Evolutionary conservation across 2,797 vertebrate species (phyloP), one percentile per base, ranked within the genome.

Genomic region (Hyperoplus immaculatus): DNA sequence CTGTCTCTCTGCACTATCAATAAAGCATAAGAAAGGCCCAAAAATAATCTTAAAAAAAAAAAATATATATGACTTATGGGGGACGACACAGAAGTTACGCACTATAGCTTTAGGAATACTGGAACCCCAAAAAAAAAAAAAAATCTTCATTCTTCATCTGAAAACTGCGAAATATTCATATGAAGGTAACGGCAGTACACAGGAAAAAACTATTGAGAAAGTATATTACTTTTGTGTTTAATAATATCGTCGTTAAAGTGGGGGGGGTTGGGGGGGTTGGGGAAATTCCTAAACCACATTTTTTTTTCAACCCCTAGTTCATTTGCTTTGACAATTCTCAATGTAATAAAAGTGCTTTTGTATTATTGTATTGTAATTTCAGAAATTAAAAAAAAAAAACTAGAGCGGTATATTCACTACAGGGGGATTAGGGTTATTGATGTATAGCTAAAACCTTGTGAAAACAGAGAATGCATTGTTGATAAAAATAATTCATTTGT

Each of bases 291-390:
- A n/a, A 1, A 67, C 87, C 81, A 82, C 56, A 57, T 55, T 50
- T 58, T 29, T 29, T 29, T 29, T 29, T 29, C 0, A 3, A 3
- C 29, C 64, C 75, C 77, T 66, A 69, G 65, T 74, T 75, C 77
- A 77, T 86, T 86, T 51, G 16, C 83, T 71, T 84, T 77, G 56
- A 84, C 75, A 80, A 75, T 55, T 89, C 85, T 83, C 60, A 49
- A 78, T 87, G 81, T 85, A 29, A 3, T 29, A 89, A 93, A 93
- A 94, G 93, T 93, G 91, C 92, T 90, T 91, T 29, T 2, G 2
- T 29, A 3, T 2, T 29, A 29, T 29, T 60, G 86, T 85, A 87
- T 85, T 85, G 85, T 92, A 89, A 83, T 87, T 87, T 86, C 79
- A 13, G 82, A 85, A 86, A 85, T 81, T 89, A 60, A 85, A 88